Percentiles rank a stretch among this genome's conserved stretches.
Evolutionary conservation across 2,888 invertebrate species (phyloP).

Genomic region (Lucinisca nassula): DNA sequence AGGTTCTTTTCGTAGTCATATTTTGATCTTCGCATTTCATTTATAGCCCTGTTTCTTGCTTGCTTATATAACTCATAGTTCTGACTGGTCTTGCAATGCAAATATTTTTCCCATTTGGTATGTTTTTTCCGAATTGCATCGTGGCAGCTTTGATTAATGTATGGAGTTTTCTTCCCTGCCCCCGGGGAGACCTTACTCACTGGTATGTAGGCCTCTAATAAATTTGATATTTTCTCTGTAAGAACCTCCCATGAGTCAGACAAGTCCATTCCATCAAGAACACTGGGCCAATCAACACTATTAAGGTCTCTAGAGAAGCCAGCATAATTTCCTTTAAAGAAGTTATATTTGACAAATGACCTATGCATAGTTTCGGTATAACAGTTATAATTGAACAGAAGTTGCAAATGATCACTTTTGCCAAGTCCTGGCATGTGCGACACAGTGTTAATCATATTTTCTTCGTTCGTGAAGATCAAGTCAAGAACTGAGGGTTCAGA

Average conservation of each 20-base stretch:
- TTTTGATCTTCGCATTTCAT: conserved; percentile 4
- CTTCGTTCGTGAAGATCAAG: conserved; percentile 7
- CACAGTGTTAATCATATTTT: neutral
- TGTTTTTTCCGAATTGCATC: conserved; percentile 12
- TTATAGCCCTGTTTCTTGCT: conserved; percentile 17
- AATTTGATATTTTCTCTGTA: neutral
- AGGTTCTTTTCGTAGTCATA: neutral
- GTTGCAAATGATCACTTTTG: conserved; percentile 19
- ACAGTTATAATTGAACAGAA: neutral
- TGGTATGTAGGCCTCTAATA: neutral
- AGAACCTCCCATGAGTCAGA: conserved; percentile 18
- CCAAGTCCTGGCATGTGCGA: neutral
- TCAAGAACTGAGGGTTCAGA: neutral
- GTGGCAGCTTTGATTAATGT: conserved; percentile 13
- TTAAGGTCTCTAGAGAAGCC: neutral
- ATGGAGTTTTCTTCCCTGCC: neutral
- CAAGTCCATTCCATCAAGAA: neutral
- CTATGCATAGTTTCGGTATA: neutral
- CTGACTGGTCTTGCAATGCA: conserved; percentile 8
- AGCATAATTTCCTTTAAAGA: conserved; percentile 18
- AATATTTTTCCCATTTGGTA: conserved; percentile 36
- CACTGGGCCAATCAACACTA: neutral
- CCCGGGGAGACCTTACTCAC: neutral
- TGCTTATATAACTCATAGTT: neutral
- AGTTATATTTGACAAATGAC: neutral